Percentiles rank a stretch among this genome's conserved stretches.
Evolutionary conservation across 2,888 invertebrate species (phyloP).

Genomic region (Agrotis ipsilon): DNA sequence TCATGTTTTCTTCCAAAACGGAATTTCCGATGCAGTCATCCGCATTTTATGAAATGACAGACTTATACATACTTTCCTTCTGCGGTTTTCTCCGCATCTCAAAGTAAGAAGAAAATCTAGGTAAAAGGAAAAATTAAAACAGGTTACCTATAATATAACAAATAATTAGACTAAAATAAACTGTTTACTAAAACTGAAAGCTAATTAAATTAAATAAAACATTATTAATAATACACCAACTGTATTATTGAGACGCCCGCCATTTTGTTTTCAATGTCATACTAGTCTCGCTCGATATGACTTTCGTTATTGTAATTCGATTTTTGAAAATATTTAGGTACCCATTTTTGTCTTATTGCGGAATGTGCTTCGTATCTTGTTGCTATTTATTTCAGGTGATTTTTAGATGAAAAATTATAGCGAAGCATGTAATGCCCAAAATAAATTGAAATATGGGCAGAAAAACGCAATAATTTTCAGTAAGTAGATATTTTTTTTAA

Average conservation of each 20-base stretch:
- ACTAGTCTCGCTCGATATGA: constrained; percentile 37
- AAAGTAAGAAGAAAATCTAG: neutral
- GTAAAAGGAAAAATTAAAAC: neutral
- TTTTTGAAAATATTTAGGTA: constrained; percentile 20
- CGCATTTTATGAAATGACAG: constrained; percentile 2
- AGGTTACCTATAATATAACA: neutral
- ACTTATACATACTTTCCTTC: neutral
- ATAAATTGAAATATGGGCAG: neutral
- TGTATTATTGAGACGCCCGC: constrained; percentile 30
- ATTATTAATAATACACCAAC: neutral
- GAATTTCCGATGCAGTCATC: constrained; percentile 26
- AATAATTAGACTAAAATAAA: neutral
- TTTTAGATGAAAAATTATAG: neutral
- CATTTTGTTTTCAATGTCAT: constrained; percentile 59
- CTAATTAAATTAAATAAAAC: neutral
- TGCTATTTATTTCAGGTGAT: neutral
- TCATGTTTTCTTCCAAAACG: constrained; percentile 21
- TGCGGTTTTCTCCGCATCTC: neutral
- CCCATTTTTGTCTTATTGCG: neutral
- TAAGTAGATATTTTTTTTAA: neutral
- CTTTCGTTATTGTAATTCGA: constrained; percentile 25
- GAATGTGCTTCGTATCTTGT: neutral
- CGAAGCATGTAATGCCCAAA: neutral
- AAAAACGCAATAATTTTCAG: neutral
- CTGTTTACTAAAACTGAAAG: neutral